Conservation (phyloP, 2,797 vertebrate genomes). For the Danio aesculapii region DNA sequence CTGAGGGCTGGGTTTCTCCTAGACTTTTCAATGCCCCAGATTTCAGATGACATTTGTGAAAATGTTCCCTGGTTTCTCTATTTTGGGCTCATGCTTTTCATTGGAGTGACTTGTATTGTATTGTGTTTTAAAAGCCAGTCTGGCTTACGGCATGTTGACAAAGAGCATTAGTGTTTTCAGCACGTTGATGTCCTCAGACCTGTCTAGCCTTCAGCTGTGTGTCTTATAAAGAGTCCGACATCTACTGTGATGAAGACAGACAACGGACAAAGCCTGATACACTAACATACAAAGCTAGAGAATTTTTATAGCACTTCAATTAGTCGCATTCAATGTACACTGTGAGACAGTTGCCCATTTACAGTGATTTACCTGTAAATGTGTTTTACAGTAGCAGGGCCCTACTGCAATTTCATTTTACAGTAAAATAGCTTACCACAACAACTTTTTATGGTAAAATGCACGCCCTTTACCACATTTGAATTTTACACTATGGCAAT, state of each 20-base stretch:
- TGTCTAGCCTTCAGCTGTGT: slow-evolving; percentile 38
- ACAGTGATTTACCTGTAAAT: too few relatives aligned
- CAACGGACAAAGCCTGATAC: slow-evolving; percentile 1
- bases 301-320: not conserved
- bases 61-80: slow-evolving; percentile 41
- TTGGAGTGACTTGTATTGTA: slow-evolving; percentile 5
- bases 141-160: slow-evolving; percentile 46
- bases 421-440: too few relatives aligned
- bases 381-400: too few relatives aligned
- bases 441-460: too few relatives aligned
- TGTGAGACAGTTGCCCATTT: too few relatives aligned
- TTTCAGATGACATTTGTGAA: slow-evolving; percentile 42
- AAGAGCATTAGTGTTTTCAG: slow-evolving; percentile 41
- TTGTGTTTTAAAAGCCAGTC: slow-evolving; percentile 29
- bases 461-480: too few relatives aligned
- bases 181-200: slow-evolving; percentile 30
- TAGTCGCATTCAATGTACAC: not conserved
- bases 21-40: slow-evolving; percentile 28
- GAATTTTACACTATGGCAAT: too few relatives aligned
- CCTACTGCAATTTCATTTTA: too few relatives aligned
- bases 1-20: slow-evolving; percentile 4
- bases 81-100: slow-evolving; percentile 28
- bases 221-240: not conserved
- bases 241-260: slow-evolving; percentile 8
- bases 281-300: slow-evolving; percentile 9